Evolutionary conservation across 2,888 invertebrate species (phyloP), one percentile per base, ranked within the genome.

Genomic region (Anodontia alba): DNA sequence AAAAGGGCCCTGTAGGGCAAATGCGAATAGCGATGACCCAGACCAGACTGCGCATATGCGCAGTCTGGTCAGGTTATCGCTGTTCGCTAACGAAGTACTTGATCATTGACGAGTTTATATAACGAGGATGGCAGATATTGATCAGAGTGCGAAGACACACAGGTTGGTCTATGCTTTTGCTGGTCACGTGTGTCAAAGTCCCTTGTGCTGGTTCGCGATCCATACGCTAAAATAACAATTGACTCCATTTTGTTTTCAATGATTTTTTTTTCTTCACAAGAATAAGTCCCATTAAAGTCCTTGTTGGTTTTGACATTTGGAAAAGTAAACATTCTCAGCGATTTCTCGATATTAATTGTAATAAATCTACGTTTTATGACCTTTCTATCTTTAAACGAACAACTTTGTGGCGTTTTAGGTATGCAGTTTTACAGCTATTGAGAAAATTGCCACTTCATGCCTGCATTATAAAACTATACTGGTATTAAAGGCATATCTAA

Each of bases 241-340:
- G 62, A 62, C 62, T 62, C 33, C 62, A 20, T 62, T 29, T 10
- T 15, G 33, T 31, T 62, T 31, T 62, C 20, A 62, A 33, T 62
- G 8, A 12, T 1, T 29, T 26, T 54, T 54, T 54, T 1, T 29
- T 26, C 26, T 54, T 54, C 54, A 54, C 54, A 23, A 54, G 31
- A 33, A 62, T 62, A 33, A 23, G 62, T 62, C 62, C 29, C 10
- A 62, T 31, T 62, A 33, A 57, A 57, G 57, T 29, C 57, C 57
- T 57, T 57, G 57, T 57, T 57, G 57, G 17, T 62, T 33, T 62
- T 62, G 62, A 62, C 62, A 62, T 62, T 62, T 33, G 33, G 17
- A 62, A 62, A 62, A 33, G 62, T 17, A 62, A 62, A 62, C 23
- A 62, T 33, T 62, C 62, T 62, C 23, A 26, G 33, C 15, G 62